Conservation (phyloP, 2,113 vertebrate species). For the Raja brachyura region DNA sequence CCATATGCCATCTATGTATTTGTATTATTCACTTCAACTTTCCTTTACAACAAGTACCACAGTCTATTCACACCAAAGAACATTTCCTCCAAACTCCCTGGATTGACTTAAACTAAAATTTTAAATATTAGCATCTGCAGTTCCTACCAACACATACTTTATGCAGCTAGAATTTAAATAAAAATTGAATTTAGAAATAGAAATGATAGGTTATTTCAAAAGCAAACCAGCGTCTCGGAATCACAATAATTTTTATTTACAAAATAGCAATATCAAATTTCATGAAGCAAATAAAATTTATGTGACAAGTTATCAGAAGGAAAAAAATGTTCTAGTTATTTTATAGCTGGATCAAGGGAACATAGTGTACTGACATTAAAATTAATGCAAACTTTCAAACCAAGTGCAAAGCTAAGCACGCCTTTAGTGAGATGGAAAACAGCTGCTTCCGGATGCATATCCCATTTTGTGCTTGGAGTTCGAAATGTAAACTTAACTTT, state of each 20-base stretch:
- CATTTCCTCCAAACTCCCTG: no score
- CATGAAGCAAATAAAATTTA: not conserved
- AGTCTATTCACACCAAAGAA: no score
- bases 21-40: no score
- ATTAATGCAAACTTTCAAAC: not conserved
- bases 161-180: not conserved
- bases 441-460: constrained; percentile 9
- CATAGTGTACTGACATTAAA: not conserved
- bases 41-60: no score
- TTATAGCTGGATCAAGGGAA: not conserved
- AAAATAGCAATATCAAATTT: not conserved
- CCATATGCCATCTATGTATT: no score
- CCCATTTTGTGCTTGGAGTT: not conserved
- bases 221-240: no score
- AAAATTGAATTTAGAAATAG: not conserved
- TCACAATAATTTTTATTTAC: no score
- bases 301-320: not conserved
- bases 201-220: no score
- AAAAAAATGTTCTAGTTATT: not conserved
- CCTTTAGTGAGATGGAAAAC: not conserved
- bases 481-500: not conserved
- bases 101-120: no score
- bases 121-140: not conserved
- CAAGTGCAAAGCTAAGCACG: not conserved
- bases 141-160: no score